Base-by-base conservation (phyloP, 2,113 vertebrate species). In the Hoplias malabaricus region DNA sequence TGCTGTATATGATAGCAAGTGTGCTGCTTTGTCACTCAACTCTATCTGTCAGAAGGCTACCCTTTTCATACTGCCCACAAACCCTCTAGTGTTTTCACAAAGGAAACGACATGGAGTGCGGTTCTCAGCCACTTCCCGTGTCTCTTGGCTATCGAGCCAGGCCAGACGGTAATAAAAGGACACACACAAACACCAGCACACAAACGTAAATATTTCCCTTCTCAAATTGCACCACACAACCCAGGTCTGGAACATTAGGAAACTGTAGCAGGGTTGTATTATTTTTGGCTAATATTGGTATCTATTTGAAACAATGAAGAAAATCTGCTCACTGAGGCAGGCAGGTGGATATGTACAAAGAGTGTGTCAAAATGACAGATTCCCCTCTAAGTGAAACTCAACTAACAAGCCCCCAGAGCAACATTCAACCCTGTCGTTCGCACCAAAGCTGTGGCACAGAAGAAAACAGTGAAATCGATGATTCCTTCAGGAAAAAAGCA, bases 11-110 rank as follows among this genome's bases (percentile, higher is more conserved):
- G 81, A 82, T 79, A 79, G 38, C 38, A 23, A 43, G 61, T 11
- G 33, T 79, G 81, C 54, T 56, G 72, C 79, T 79, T 79, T 59
- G 59, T 79, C 77, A 61, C 72, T 59, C 53, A 62, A 50, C 50
- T 16, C 54, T 82, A 75, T 82, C 80, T 75, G 65, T 48, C 71
- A 59, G 23, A 72, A 72, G 61, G 67, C 34, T 65, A 13, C 50
- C 63, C 69, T 68, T 77, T 46, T 67, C 53, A 4, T 40, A 29
- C 19, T 23, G 14, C 21, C 75, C 56, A 78, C 80, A 82, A 75
- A 46, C 63, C 46, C 59, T 31, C 27, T 77, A 59, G 23, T 13
- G 2, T 16, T 40, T 73, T 73, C 9, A 50, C 11, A 54, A 40
- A 80, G 81, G 77, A 80, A 77, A 46, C 29, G 34, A 31, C 62